Base-by-base conservation (phyloP, 2,113 vertebrate species). In the Gulo gulo region DNA sequence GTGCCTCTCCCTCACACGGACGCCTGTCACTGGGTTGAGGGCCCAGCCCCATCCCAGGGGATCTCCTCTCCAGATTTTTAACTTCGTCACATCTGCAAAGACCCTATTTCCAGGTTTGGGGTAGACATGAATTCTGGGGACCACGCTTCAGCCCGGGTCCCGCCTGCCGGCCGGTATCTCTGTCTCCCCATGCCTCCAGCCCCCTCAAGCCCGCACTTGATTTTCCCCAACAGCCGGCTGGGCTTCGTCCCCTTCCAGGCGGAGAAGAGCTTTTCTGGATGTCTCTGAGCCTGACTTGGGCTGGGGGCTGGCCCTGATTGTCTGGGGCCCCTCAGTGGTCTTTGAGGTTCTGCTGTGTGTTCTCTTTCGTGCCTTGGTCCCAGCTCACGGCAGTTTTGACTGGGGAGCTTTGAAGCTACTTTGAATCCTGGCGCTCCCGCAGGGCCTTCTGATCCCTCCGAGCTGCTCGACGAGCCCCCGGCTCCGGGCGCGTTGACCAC, bases 401-500 rank as follows among this genome's bases (percentile, higher is more conserved):
- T 8, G 69, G 31, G 65, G 14, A 6, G 31, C 89, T 91, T 63
- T 50, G n/a, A 47, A 4, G 67, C 7, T 13, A 4, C 6, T 47
- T 73, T 39, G 42, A 78, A 63, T 52, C 23, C 76, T n/a, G 2
- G 50, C 7, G 0, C 10, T 6, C 8, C 42, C 0, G 13, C 5
- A 8, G 16, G 59, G 45, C 42, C 31, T 55, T 23, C 67, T 59
- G 24, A 12, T 6, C 34, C 36, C 5, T 23, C n/a, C 2, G 9
- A 12, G 61, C 69, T 4, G 42, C 57, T 13, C 1, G 0, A 1
- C n/a, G 86, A 52, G 23, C 1, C 82, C 0, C 9, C 26, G 81
- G 76, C 18, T 57, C 9, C 0, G 0, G 20, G 2, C 63, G 4
- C 1, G 0, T 16, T 21, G 23, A 4, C 63, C 45, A 1, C 8